These are phyloP conservation scores for Nymphalis polychloros DNA, from an alignment of 2,888 invertebrate genomes.

Conservation along the genomic window DNA sequence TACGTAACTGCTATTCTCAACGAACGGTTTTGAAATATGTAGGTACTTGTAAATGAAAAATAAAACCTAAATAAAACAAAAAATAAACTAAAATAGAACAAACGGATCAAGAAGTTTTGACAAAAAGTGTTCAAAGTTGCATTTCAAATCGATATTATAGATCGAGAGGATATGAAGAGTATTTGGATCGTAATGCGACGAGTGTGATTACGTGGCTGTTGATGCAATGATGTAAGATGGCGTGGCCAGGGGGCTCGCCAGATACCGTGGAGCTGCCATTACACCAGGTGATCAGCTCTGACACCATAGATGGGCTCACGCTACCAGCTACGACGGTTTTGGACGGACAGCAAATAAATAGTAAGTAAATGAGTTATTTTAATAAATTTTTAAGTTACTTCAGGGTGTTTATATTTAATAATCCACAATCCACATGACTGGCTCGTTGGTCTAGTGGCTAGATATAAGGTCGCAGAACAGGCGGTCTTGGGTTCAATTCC, in stretches of 20 bases:
- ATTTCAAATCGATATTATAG: slow-evolving; percentile 13
- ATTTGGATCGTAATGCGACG: slow-evolving; percentile 25
- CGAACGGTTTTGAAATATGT: too few species aligned
- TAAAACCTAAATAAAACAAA: not conserved
- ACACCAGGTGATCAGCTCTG: slow-evolving; percentile 47
- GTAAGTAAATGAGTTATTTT: slow-evolving; percentile 47
- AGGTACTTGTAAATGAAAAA: too few species aligned
- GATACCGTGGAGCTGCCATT: slow-evolving; percentile 67
- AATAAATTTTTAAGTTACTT: too few species aligned
- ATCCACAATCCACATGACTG: too few species aligned
- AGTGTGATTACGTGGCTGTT: slow-evolving; percentile 38
- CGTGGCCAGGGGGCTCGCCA: slow-evolving; percentile 72
- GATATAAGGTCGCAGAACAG: too few species aligned
- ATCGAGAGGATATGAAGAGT: not conserved
- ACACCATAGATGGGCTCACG: slow-evolving; percentile 47
- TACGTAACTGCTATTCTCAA: too few species aligned
- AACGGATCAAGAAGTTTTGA: not conserved
- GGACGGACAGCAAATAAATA: slow-evolving; percentile 48
- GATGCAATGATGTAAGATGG: slow-evolving; percentile 57
- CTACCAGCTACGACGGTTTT: slow-evolving; percentile 49
- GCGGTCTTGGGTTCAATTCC: too few species aligned
- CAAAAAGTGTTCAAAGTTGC: slow-evolving; percentile 22
- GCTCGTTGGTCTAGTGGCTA: too few species aligned
- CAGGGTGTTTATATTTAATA: too few species aligned
- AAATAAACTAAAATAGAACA: not conserved